These are phyloP conservation scores for Ephydatia muelleri DNA, from an alignment of 37 sponge, comb jelly and placozoan genomes.

Conservation along the genomic window DNA sequence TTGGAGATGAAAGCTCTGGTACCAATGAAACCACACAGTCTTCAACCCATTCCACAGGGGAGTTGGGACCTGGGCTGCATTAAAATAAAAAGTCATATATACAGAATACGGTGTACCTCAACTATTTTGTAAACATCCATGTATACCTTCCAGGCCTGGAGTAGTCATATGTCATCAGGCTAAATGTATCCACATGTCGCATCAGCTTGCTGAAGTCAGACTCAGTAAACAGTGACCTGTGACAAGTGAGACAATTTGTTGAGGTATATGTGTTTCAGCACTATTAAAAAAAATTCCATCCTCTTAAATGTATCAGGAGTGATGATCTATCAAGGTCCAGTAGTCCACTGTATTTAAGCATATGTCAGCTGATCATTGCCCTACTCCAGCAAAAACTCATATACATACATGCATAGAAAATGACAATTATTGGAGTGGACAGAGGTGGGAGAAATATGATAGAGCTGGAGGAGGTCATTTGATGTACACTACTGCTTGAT, in stretches of 20 bases:
- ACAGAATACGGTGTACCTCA: background rate
- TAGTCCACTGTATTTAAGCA: too few species aligned
- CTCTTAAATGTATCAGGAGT: background rate
- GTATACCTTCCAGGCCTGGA: slow-evolving; percentile 69
- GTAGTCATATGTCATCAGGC: slow-evolving; percentile 97
- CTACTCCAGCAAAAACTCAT: too few species aligned
- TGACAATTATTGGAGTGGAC: too few species aligned
- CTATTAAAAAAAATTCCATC: slow-evolving; percentile 18
- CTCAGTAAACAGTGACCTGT: slow-evolving; percentile 68
- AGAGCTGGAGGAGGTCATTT: too few species aligned
- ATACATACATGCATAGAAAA: too few species aligned
- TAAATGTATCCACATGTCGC: slow-evolving; percentile 85
- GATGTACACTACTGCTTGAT: too few species aligned
- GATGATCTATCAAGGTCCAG: too few species aligned
- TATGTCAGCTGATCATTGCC: too few species aligned
- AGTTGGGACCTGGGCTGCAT: slow-evolving; percentile 77
- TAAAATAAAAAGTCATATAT: background rate
- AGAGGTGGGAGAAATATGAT: too few species aligned
- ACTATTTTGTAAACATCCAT: background rate
- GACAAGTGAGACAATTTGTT: too few species aligned
- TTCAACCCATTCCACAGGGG: slow-evolving; percentile 88
- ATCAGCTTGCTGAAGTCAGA: slow-evolving; percentile 77
- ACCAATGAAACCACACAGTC: slow-evolving; percentile 65
- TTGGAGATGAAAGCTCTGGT: slow-evolving; percentile 47
- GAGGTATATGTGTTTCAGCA: background rate